Base-by-base conservation (phyloP, 2,113 vertebrate genomes). In the Candoia aspera region DNA sequence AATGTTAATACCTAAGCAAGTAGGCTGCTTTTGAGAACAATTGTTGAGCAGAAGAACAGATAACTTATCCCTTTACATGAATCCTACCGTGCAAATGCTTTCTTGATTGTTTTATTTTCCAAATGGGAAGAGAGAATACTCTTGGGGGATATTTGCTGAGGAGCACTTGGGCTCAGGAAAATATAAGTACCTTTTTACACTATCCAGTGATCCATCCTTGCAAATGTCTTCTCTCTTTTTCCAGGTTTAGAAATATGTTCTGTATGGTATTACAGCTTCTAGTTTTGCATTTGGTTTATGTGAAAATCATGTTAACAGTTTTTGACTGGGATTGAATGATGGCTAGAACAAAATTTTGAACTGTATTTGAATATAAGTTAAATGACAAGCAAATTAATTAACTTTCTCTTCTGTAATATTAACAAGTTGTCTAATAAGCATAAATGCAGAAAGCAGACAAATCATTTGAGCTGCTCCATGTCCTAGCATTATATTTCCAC, bases 371-470 rank as follows among this genome's bases (percentile, higher is more conserved):
- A 58, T 60, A 90, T 17, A 0, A 4, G 0, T 84, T 95, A 29
- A 21, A 6, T 3, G n/a, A 57, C 83, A 89, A 86, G 5, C 10
- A n/a, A 58, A 83, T 55, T 83, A 46, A 12, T 0, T 0, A 62
- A 19, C 3, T 12, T 24, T 90, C 9, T 59, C 68, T 58, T 93
- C 58, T 92, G 91, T 59, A 88, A 19, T 94, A 33, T 42, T 93
- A 90, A 83, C 6, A n/a, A 88, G 42, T 88, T 55, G 42, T 46
- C 9, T 37, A 57, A 12, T 11, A 90, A 12, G 92, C 73, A n/a
- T 84, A 91, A 79, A 89, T 83, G 73, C 15, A 90, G 17, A 1
- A 26, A 84, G 90, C 92, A 42, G 91, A 93, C 57, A 89, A 68
- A 59, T 90, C 1, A 0, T 1, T 62, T 29, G 0, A 8, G 26